Conservation (phyloP, 1,140 invertebrate species). For the Spodoptera litura region DNA sequence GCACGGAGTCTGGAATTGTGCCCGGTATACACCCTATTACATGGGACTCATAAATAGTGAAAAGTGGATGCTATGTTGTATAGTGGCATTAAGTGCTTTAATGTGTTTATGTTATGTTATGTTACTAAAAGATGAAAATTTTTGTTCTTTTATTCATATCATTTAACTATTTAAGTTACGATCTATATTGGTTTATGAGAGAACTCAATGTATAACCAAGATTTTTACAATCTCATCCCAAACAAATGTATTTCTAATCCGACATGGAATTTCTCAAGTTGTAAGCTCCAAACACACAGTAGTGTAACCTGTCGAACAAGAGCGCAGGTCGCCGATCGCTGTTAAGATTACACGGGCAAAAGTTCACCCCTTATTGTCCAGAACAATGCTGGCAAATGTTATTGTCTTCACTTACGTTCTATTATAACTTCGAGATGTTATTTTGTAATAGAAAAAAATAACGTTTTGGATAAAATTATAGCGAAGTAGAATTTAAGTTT, state of each 20-base stretch:
- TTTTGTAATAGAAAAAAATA: background rate
- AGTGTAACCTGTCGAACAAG: slow-evolving; percentile 41
- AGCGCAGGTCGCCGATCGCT: slow-evolving; percentile 51
- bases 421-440: slow-evolving; percentile 24
- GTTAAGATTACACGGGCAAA: slow-evolving; percentile 47
- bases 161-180: too few relatives aligned
- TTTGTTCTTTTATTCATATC: too few relatives aligned
- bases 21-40: too few relatives aligned
- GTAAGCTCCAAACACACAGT: slow-evolving; percentile 9
- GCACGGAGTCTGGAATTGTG: too few relatives aligned
- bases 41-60: too few relatives aligned
- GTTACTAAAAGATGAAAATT: too few relatives aligned
- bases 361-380: slow-evolving; percentile 50
- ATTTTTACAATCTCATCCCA: too few relatives aligned
- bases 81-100: too few relatives aligned
- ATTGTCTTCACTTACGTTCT: slow-evolving; percentile 28
- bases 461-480: background rate
- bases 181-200: too few relatives aligned
- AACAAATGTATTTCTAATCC: background rate
- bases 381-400: slow-evolving; percentile 36
- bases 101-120: too few relatives aligned
- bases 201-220: too few relatives aligned
- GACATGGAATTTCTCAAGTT: background rate
- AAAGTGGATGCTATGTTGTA: too few relatives aligned
- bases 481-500: background rate